phyloP scores from a whole-genome alignment of 2,113 vertebrate genomes.

The Ictalurus furcatus region DNA sequence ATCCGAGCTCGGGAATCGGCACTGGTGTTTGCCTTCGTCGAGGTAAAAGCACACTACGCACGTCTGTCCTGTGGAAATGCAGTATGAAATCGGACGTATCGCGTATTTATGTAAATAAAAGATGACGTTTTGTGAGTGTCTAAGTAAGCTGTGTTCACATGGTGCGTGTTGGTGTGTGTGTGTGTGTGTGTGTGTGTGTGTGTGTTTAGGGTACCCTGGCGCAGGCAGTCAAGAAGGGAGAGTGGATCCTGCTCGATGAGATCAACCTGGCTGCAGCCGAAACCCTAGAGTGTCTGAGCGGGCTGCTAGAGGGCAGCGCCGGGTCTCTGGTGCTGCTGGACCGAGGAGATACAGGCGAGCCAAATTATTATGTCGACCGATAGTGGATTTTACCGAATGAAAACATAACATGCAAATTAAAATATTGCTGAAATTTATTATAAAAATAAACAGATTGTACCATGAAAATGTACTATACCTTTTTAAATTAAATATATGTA shows the following conservation, averaged over 20 bases:
- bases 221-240: conserved; percentile 91
- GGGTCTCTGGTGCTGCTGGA: conserved; percentile 92
- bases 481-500: too few relatives aligned
- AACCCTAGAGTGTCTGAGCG: conserved; percentile 93
- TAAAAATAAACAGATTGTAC: too few relatives aligned
- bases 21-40: conserved; percentile 93
- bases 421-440: too few relatives aligned
- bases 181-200: conserved; percentile 50
- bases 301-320: conserved; percentile 87
- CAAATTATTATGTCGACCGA: too few relatives aligned
- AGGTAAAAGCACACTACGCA: conserved; percentile 74
- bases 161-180: conserved; percentile 10
- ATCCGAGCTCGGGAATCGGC: conserved; percentile 90
- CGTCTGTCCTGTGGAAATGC: background rate
- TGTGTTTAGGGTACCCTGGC: conserved; percentile 85
- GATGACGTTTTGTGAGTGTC: background rate
- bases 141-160: background rate
- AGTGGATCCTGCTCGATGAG: conserved; percentile 96
- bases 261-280: conserved; percentile 96
- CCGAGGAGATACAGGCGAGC: conserved; percentile 89
- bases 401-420: too few relatives aligned
- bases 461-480: too few relatives aligned
- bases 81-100: background rate
- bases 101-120: too few relatives aligned
- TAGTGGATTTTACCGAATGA: too few relatives aligned